Evolutionary conservation across 1,140 invertebrate genomes (phyloP), one percentile per base, ranked within the genome.

Genomic region (Protaetia brevitarsis): DNA sequence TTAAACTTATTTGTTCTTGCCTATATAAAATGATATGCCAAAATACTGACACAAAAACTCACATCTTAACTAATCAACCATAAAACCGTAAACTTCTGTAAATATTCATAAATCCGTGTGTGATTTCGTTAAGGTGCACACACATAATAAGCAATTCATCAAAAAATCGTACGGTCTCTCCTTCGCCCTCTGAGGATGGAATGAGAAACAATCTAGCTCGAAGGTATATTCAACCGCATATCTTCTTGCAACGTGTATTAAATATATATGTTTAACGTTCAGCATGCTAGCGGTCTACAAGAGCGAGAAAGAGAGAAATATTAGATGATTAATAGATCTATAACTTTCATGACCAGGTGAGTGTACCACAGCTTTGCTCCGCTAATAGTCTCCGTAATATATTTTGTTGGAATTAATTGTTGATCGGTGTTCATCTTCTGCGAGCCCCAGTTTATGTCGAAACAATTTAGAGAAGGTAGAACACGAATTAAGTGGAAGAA

Each of bases 91-190:
- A 19, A 45, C 23, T 21, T 21, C 3, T 68, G 68, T 71, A 71
- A 68, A 69, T 64, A 66, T 57, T 64, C 68, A 67, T 68, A 74
- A n/a, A n/a, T n/a, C n/a, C n/a, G n/a, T n/a, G n/a, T n/a, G n/a
- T 74, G 72, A 74, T 72, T 71, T 74, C 70, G 72, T 74, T 71
- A 74, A 72, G 66, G 31, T 68, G 68, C 71, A 74, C 72, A 71
- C 71, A 74, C 69, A 72, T 74, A 74, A 74, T 74, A 70, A 68
- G 31, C 64, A 64, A 68, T 70, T 66, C 65, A 65, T 65, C 63
- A 70, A 67, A 45, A 45, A 19, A 13, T 13, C 10, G 13, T 16
- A 45, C 66, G 56, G 30, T 45, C 37, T 56, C 26, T 45, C 10
- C 16, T 45, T 10, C 10, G n/a, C 6, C 16, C n/a, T 7, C 10